These are phyloP conservation scores for Theonella swinhoei DNA, from an alignment of 37 sponge, comb jelly and placozoan genomes.

Conservation along the genomic window DNA sequence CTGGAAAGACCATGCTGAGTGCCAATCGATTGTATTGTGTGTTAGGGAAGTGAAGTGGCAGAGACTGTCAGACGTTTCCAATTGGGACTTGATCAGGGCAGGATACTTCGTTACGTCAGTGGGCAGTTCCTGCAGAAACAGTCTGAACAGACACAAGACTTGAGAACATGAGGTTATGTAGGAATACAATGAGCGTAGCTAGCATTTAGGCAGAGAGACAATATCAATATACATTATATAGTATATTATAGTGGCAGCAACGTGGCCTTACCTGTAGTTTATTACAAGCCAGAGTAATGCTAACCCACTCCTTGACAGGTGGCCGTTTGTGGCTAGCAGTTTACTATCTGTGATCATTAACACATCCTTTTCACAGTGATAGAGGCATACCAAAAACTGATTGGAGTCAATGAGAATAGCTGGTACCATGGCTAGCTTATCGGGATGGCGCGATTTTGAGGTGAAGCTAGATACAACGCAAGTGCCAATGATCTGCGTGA, in stretches of 20 bases:
- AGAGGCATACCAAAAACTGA: constrained; percentile 4
- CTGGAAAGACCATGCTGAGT: background rate
- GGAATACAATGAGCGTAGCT: background rate
- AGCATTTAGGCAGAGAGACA: background rate
- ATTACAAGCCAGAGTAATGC: constrained; percentile 18
- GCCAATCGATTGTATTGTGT: background rate
- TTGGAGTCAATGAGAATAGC: background rate
- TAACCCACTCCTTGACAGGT: constrained; percentile 6
- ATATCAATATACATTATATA: too few species aligned
- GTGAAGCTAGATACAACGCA: constrained; percentile 8
- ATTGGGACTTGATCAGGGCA: constrained; percentile 1
- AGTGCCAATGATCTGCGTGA: background rate
- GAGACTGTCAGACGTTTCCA: constrained; percentile 1
- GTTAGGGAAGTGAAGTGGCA: constrained; percentile 1
- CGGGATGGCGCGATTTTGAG: constrained; percentile 14
- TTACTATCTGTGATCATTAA: too few species aligned
- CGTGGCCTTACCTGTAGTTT: constrained; percentile 15
- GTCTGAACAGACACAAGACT: background rate
- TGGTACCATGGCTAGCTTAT: constrained; percentile 2
- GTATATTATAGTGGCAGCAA: too few species aligned
- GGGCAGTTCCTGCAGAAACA: constrained; percentile 4
- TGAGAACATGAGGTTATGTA: constrained; percentile 1
- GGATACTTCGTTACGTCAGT: background rate
- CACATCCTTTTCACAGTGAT: constrained; percentile 9
- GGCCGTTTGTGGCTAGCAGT: constrained; percentile 2